Conservation (phyloP, 2,113 vertebrate species). For the Ranitomeya imitator region DNA sequence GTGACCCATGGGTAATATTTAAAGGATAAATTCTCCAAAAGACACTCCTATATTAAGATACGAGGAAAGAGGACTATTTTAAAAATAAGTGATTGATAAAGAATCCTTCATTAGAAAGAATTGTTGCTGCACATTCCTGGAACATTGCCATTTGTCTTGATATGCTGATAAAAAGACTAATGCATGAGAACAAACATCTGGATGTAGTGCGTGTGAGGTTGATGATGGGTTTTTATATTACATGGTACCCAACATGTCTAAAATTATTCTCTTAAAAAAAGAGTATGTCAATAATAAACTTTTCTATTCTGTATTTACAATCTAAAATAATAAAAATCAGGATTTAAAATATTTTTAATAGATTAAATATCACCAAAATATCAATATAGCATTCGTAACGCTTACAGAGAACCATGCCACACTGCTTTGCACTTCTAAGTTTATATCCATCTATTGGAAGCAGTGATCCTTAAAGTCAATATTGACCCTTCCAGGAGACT, state of each 20-base stretch:
- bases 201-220: constrained; percentile 5
- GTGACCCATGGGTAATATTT: constrained; percentile 40
- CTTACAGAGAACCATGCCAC: too few relatives aligned
- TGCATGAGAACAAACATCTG: constrained; percentile 48
- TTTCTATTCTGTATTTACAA: not conserved
- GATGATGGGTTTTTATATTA: constrained; percentile 11
- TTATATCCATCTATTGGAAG: too few relatives aligned
- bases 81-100: constrained; percentile 51
- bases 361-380: not conserved
- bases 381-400: not conserved
- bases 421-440: too few relatives aligned
- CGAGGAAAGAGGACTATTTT: constrained; percentile 14
- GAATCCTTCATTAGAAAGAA: constrained; percentile 37
- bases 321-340: not conserved
- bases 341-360: not conserved
- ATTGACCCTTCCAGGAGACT: too few relatives aligned
- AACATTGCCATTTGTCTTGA: constrained; percentile 35
- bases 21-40: constrained; percentile 14
- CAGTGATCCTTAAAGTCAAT: too few relatives aligned
- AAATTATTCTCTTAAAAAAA: not conserved
- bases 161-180: constrained; percentile 44
- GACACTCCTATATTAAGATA: constrained; percentile 33
- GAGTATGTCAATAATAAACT: not conserved
- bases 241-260: not conserved
- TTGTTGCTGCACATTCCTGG: constrained; percentile 45